Evolutionary conservation across 2,113 vertebrate genomes (phyloP).

Genomic region (Halcyon malimbica): DNA sequence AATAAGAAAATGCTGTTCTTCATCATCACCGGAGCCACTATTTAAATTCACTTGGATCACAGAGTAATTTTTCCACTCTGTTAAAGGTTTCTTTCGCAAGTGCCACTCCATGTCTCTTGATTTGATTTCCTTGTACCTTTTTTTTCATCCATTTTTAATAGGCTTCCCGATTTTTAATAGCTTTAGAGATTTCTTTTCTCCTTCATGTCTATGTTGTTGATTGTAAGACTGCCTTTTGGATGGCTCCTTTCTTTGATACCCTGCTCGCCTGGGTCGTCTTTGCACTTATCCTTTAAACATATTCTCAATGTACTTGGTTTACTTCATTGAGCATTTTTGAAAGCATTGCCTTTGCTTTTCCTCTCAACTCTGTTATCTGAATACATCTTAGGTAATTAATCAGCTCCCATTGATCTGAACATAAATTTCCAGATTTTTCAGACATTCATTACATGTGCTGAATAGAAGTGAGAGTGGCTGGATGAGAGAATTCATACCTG

Average conservation of each 20-base stretch:
- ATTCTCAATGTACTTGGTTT: constrained; percentile 64
- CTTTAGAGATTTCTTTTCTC: constrained; percentile 73
- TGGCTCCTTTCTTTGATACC: constrained; percentile 71
- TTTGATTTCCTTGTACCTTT: constrained; percentile 74
- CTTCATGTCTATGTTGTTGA: constrained; percentile 72
- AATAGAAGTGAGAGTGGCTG: constrained; percentile 69
- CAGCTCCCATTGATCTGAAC: constrained; percentile 76
- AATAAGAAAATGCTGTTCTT: background rate
- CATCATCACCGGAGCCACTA: background rate
- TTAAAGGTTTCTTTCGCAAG: constrained; percentile 55
- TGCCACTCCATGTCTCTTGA: constrained; percentile 71
- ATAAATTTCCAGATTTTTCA: constrained; percentile 74
- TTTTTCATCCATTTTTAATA: constrained; percentile 67
- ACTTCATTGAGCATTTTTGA: constrained; percentile 72
- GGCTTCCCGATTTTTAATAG: constrained; percentile 71
- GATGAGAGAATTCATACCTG: constrained; percentile 71
- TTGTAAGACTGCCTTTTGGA: constrained; percentile 71
- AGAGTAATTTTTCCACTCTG: constrained; percentile 57
- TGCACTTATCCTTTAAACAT: constrained; percentile 68
- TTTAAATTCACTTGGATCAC: constrained; percentile 51
- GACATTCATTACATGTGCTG: constrained; percentile 69
- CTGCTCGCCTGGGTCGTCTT: constrained; percentile 58
- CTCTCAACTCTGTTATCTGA: constrained; percentile 74
- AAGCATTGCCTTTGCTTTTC: constrained; percentile 71
- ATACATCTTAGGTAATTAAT: constrained; percentile 78